Evolutionary conservation across 37 sponge, comb jelly and placozoan species (phyloP).

Genomic region (Amphimedon queenslandica): DNA sequence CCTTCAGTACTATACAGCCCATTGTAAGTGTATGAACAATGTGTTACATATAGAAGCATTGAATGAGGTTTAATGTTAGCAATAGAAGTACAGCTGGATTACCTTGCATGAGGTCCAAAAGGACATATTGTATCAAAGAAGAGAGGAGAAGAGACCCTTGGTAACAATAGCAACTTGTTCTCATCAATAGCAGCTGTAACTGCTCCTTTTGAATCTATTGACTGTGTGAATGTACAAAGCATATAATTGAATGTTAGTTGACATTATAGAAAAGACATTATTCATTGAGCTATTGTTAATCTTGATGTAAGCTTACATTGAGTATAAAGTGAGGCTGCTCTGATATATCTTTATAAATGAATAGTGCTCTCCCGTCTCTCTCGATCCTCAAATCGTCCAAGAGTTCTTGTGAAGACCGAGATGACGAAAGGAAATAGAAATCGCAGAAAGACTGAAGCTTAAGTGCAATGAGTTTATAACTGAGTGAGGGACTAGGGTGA

Average conservation of each 20-base stretch:
- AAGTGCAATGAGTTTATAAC: constrained; percentile 30
- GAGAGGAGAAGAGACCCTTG: constrained; percentile 28
- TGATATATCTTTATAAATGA: background rate
- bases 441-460: constrained; percentile 6
- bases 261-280: constrained; percentile 7
- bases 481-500: constrained; percentile 34
- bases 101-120: background rate
- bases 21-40: background rate
- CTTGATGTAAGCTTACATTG: background rate
- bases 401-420: background rate
- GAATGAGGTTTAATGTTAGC: background rate
- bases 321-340: background rate
- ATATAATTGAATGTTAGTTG: no score
- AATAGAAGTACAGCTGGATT: background rate
- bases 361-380: no score
- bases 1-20: no score
- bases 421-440: constrained; percentile 1
- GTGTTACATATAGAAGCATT: background rate
- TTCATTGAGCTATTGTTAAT: constrained; percentile 7
- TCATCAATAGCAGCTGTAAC: background rate
- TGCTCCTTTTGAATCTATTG: background rate
- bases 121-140: constrained; percentile 37
- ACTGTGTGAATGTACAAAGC: no score
- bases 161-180: constrained; percentile 24
- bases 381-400: background rate